Base-by-base conservation (phyloP, 2,113 vertebrate species). In the Oreochromis aureus region DNA sequence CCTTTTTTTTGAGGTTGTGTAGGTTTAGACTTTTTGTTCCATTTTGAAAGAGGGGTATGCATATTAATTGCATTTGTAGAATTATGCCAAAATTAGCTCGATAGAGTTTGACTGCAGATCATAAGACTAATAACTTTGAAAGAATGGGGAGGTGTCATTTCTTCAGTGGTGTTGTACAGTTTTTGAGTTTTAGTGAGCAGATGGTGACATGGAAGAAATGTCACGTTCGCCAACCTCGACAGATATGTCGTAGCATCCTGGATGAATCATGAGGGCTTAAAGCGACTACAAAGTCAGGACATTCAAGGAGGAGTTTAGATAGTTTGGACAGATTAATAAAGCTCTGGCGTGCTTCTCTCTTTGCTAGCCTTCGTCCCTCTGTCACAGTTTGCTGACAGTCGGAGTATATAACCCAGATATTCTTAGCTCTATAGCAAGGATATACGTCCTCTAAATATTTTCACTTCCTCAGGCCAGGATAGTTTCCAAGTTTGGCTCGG, bases 321-420 rank as follows among this genome's bases (percentile, higher is more conserved):
- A 61, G 80, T 88, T 90, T 85, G 63, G 51, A 61, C 41, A 59
- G 86, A 88, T 91, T 71, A 87, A 85, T 83, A 79, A 89, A 85
- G 56, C 59, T 80, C 30, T 79, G 48, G 85, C 80, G 30, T 34
- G 22, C 27, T 44, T 87, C 53, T 87, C 85, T 86, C 81, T 32
- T 82, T 48, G 11, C 58, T 87, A 51, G 55, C 48, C 13, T 39
- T 61, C 3, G 19, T 66, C 27, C 27, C 18, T 58, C 53, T 18
- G 19, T 80, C 44, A n/a, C 6, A 36, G 27, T 30, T 30, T 34
- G 54, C 54, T 81, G 80, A 71, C 80, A 81, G 82, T 81, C 34
- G 16, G 8, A 51, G 61, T 80, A 32, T 24, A 41, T 58, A 39
- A 61, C 56, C 39, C 32, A 69, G 63, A 54, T 58, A 55, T 71